A percentile compares a stretch with the other conserved stretches of the same genome.
These are phyloP conservation scores for Drosophila pectinifera DNA, from an alignment of 1,140 invertebrate species.

Conservation along the genomic window DNA sequence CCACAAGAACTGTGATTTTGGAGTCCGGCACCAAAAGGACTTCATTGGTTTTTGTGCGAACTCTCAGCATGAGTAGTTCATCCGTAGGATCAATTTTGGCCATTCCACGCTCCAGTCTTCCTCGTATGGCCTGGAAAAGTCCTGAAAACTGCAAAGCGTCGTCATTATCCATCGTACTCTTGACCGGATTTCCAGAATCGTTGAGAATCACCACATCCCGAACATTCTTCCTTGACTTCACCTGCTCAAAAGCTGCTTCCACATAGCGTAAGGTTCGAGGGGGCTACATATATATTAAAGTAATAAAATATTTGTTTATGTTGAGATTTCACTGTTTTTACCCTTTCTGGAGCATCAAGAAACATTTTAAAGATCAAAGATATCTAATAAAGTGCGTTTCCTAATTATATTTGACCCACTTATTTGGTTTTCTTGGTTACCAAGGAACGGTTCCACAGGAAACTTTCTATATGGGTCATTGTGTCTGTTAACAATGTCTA, in stretches of 20 bases:
- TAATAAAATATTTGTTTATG: background rate
- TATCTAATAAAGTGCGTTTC: background rate
- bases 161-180: constrained; percentile 63
- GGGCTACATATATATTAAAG: constrained; percentile 23
- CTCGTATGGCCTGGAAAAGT: constrained; percentile 62
- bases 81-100: constrained; percentile 69
- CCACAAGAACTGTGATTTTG: constrained; percentile 77
- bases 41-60: constrained; percentile 73
- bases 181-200: constrained; percentile 70
- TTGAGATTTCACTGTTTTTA: constrained; percentile 6
- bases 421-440: constrained; percentile 23
- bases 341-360: constrained; percentile 36
- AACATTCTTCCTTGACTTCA: constrained; percentile 65
- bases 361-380: constrained; percentile 36
- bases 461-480: constrained; percentile 47
- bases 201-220: constrained; percentile 73
- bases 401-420: background rate
- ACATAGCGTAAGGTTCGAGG: constrained; percentile 67
- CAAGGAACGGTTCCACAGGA: constrained; percentile 14
- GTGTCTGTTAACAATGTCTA: constrained; percentile 3
- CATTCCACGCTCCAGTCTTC: constrained; percentile 67
- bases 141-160: constrained; percentile 65
- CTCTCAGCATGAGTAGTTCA: constrained; percentile 69
- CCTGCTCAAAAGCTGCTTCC: constrained; percentile 63
- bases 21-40: constrained; percentile 71